Base-by-base conservation (phyloP, 1,140 invertebrate genomes). In the Stenopsyche tienmushanensis region DNA sequence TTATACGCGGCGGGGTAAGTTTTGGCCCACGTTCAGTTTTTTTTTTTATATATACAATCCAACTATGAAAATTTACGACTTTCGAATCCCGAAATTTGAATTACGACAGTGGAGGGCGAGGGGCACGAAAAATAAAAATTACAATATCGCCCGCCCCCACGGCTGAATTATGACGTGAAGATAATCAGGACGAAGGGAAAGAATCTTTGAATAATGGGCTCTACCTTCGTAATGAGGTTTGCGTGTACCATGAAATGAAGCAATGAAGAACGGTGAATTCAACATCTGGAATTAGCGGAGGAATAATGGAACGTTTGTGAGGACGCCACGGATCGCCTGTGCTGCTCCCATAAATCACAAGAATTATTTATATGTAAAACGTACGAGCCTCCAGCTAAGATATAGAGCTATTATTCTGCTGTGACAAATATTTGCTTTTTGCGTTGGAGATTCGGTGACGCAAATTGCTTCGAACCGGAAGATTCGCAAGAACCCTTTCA, bases 181-280 rank as follows among this genome's bases (percentile, higher is more conserved):
- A 57, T 57, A 57, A 57, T 57, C 54, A 34, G 29, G 39, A n/a
- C 34, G 39, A 23, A 15, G 21, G 39, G 47, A n/a, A 18, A 50
- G 29, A 57, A 57, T 57, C 54, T 57, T 57, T 57, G 54, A 57
- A 57, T 57, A 57, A 57, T 42, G 21, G 34, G 17, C 54, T 15
- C 18, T 29, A 7, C n/a, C 20, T 34, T 21, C 26, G 34, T 57
- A 57, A 57, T 57, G 54, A 57, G 54, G 54, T 57, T 57, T 57
- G 54, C 54, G 54, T 57, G 54, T 20, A 17, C n/a, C 24, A 26
- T 15, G 10, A 5, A 55, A 50, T 49, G 15, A 21, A 15, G 47
- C 29, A 34, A 13, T 34, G 29, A 34, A 34, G 29, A 34, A 34
- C 29, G 13, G 29, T 34, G 29, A 13, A 49, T 49, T 23, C 47